Conservation (phyloP, 2,888 invertebrate genomes). For the Laspeyria flexula region DNA sequence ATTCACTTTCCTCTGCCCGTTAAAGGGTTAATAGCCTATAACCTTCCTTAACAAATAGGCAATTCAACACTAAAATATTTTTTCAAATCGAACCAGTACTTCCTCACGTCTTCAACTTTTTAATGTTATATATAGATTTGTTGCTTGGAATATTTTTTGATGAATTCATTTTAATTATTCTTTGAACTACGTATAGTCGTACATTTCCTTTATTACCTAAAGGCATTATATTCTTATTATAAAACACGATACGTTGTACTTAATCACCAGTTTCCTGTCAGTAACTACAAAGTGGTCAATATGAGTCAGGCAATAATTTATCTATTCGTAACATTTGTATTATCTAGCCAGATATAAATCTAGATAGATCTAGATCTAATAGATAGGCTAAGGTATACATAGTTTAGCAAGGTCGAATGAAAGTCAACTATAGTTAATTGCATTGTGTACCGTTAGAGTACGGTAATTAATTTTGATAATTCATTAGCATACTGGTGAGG, state of each 20-base stretch:
- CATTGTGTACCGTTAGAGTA: slow-evolving; percentile 26
- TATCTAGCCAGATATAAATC: slow-evolving; percentile 6
- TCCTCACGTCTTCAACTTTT: no score
- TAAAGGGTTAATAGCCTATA: no score
- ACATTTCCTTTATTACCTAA: no score
- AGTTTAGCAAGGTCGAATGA: slow-evolving; percentile 38
- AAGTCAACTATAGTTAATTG: slow-evolving; percentile 37
- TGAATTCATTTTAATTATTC: no score
- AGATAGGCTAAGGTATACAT: slow-evolving; percentile 3
- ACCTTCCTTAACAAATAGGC: no score
- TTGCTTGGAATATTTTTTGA: no score
- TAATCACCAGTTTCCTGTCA: background rate
- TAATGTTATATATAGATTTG: no score
- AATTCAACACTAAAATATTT: no score
- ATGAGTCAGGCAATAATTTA: slow-evolving; percentile 18
- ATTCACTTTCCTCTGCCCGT: no score
- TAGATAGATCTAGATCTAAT: background rate
- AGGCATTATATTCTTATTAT: background rate
- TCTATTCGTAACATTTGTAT: slow-evolving; percentile 10
- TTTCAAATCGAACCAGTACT: no score
- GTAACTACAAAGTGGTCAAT: background rate
- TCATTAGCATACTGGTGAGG: slow-evolving; percentile 18
- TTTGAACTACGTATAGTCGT: no score
- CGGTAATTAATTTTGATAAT: slow-evolving; percentile 30
- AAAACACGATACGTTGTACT: background rate